Evolutionary conservation across 2,113 vertebrate genomes (phyloP).

Genomic region (Sprattus sprattus): DNA sequence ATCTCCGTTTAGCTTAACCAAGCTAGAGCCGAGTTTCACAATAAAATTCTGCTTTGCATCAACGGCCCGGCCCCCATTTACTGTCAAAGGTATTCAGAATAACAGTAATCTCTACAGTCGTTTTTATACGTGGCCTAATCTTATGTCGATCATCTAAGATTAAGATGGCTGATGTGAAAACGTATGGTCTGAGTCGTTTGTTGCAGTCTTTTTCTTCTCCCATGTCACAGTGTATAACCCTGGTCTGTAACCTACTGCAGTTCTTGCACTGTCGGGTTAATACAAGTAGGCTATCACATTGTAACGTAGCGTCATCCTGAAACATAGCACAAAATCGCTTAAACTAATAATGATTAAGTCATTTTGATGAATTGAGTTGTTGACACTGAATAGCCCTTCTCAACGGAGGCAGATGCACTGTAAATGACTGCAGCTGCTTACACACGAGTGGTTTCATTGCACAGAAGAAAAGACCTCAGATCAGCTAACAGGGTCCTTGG

Average conservation of each 20-base stretch:
- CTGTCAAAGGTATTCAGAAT: neutral
- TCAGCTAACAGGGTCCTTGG: neutral
- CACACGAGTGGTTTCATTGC: neutral
- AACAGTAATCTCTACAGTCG: neutral
- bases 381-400: neutral
- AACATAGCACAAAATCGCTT: neutral
- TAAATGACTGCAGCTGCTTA: neutral
- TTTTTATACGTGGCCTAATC: neutral
- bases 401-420: neutral
- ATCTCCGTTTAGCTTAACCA: neutral
- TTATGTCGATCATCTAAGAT: neutral
- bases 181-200: neutral
- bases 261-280: neutral
- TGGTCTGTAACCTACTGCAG: neutral
- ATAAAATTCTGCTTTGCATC: neutral
- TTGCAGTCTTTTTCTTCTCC: neutral
- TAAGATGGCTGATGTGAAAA: neutral
- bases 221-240: neutral
- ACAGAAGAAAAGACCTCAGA: neutral
- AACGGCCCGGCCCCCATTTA: neutral
- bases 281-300: neutral
- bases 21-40: neutral
- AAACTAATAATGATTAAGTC: neutral
- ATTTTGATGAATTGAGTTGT: neutral
- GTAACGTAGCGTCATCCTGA: neutral